A percentile compares a stretch with the other conserved stretches of the same genome.
Evolutionary conservation across 2,888 invertebrate species (phyloP).

Genomic region (Omphaloscelis lunosa): DNA sequence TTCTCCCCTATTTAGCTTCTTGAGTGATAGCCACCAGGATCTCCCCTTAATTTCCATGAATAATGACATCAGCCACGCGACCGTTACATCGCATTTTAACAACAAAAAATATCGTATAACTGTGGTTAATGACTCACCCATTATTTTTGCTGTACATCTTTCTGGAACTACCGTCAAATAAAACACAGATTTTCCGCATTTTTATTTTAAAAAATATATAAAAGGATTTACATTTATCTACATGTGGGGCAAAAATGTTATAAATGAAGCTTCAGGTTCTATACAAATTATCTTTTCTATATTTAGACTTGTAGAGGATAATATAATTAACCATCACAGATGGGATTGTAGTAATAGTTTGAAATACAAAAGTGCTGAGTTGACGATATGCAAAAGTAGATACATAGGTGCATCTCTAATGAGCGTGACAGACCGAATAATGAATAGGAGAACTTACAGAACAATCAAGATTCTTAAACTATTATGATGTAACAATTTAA

Average conservation of each 20-base stretch:
- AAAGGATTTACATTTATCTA: constrained; percentile 70
- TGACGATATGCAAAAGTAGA: constrained; percentile 67
- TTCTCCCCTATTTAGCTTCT: constrained; percentile 68
- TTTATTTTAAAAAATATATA: constrained; percentile 82
- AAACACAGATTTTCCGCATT: constrained; percentile 80
- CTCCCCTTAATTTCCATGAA: constrained; percentile 76
- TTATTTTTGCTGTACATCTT: constrained; percentile 68
- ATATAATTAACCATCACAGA: constrained; percentile 63
- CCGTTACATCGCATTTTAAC: constrained; percentile 72
- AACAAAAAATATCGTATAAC: constrained; percentile 71
- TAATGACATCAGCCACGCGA: constrained; percentile 79
- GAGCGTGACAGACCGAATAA: constrained; percentile 62
- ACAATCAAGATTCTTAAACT: constrained; percentile 59
- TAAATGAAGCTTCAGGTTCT: constrained; percentile 60
- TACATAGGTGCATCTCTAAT: constrained; percentile 67
- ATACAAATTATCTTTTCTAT: constrained; percentile 62
- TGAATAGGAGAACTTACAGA: constrained; percentile 57
- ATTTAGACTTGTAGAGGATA: constrained; percentile 52
- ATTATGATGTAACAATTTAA: constrained; percentile 58
- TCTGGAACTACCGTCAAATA: constrained; percentile 72
- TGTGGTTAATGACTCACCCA: constrained; percentile 71
- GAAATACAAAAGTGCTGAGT: constrained; percentile 65
- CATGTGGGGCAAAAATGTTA: constrained; percentile 43
- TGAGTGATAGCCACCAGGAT: constrained; percentile 70
- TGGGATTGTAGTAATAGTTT: constrained; percentile 56